phyloP scores from a whole-genome alignment of 2,888 invertebrate genomes.

The Malthinus seriepunctatus region DNA sequence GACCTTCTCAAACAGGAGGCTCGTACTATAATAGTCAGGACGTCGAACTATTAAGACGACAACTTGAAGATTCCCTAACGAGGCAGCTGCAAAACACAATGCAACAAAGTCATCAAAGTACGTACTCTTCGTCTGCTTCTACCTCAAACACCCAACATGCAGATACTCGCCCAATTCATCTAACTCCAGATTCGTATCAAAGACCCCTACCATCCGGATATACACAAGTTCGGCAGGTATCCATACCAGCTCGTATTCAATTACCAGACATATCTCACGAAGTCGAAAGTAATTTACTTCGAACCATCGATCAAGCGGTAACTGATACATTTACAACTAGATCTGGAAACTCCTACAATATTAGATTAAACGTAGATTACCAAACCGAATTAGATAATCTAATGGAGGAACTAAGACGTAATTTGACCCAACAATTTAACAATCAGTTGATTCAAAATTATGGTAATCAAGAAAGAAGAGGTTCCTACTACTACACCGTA shows the following conservation, averaged over 20 bases:
- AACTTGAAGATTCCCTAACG: conserved; percentile 44
- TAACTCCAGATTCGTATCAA: conserved; percentile 18
- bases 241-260: background rate
- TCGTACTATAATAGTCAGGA: conserved; percentile 48
- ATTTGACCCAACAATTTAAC: conserved; percentile 45
- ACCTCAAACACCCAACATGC: background rate
- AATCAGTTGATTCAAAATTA: conserved; percentile 45
- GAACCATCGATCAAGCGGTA: conserved; percentile 43
- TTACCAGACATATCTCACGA: conserved; percentile 43
- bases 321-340: conserved; percentile 39
- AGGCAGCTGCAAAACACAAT: conserved; percentile 39
- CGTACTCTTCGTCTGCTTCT: background rate
- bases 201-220: conserved; percentile 11
- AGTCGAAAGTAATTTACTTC: conserved; percentile 45
- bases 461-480: conserved; percentile 44
- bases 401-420: conserved; percentile 44
- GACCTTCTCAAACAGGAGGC: conserved; percentile 34
- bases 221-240: background rate
- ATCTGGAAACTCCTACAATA: background rate
- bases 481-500: conserved; percentile 41
- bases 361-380: conserved; percentile 30
- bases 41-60: conserved; percentile 42
- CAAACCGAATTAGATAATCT: conserved; percentile 43
- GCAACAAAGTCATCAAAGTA: conserved; percentile 14
- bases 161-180: conserved; percentile 9